Percentiles rank a stretch among this genome's conserved stretches.
Conservation (phyloP, 2,797 vertebrate species). For the Uromys caudimaculatus region DNA sequence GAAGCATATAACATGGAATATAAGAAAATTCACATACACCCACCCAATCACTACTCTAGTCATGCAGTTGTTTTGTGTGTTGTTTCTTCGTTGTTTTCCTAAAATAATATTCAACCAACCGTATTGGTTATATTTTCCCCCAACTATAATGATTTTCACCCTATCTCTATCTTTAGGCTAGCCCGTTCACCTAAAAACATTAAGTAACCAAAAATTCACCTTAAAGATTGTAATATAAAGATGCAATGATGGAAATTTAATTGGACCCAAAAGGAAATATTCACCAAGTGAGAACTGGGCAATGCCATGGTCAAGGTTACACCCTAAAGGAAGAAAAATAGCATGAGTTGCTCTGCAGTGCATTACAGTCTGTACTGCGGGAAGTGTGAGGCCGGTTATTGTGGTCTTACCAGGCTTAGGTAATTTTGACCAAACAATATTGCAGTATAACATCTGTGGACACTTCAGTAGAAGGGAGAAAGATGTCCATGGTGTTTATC, state of each 20-base stretch:
- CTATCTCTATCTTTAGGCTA: neutral
- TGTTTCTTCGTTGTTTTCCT: neutral
- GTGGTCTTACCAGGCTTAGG: neutral
- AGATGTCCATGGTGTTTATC: neutral
- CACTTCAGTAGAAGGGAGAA: neutral
- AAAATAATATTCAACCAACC: neutral
- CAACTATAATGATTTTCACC: neutral
- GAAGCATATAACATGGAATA: neutral
- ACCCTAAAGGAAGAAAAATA: neutral
- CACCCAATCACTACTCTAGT: neutral
- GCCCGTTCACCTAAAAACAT: neutral
- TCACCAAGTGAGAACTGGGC: neutral
- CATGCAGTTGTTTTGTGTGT: neutral
- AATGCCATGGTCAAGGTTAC: neutral
- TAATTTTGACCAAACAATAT: neutral
- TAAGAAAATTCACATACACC: neutral
- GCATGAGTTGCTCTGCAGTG: neutral
- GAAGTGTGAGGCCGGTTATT: neutral
- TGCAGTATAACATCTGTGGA: neutral
- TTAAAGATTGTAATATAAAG: neutral
- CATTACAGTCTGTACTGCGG: neutral
- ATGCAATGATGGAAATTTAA: neutral
- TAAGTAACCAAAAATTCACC: neutral
- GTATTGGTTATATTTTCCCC: neutral
- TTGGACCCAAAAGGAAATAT: neutral